Evolutionary conservation across 2,888 invertebrate genomes (phyloP).

Genomic region (Notodonta ziczac): DNA sequence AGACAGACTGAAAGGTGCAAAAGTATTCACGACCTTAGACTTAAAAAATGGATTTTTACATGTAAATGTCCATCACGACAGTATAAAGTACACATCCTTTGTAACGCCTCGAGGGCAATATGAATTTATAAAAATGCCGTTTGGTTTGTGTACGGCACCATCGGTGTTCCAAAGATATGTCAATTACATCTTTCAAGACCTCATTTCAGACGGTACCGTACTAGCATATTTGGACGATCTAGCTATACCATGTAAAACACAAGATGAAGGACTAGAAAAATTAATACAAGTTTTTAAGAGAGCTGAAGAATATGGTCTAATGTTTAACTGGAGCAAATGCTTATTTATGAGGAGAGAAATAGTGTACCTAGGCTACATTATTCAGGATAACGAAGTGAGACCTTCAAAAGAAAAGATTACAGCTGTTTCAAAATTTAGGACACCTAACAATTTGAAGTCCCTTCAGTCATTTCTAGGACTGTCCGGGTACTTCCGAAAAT

Average conservation of each 20-base stretch:
- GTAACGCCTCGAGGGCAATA: constrained; percentile 49
- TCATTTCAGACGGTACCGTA: constrained; percentile 12
- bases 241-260: constrained; percentile 19
- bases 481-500: too few species aligned
- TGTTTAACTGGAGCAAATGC: constrained; percentile 49
- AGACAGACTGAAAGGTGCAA: background rate
- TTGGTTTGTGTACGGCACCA: constrained; percentile 58
- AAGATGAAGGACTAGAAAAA: constrained; percentile 25
- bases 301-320: constrained; percentile 36
- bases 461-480: too few species aligned
- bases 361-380: constrained; percentile 34
- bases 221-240: constrained; percentile 33
- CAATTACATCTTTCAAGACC: constrained; percentile 12
- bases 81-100: constrained; percentile 54
- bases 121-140: constrained; percentile 46
- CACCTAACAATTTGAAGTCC: too few species aligned
- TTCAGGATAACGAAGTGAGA: constrained; percentile 21
- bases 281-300: constrained; percentile 25
- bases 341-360: constrained; percentile 40
- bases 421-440: too few species aligned
- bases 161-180: constrained; percentile 13
- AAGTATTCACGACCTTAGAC: background rate
- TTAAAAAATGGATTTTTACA: background rate
- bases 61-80: constrained; percentile 8
- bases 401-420: constrained; percentile 18